Evolutionary conservation across 2,888 invertebrate species (phyloP).

Genomic region (Andricus curvator): DNA sequence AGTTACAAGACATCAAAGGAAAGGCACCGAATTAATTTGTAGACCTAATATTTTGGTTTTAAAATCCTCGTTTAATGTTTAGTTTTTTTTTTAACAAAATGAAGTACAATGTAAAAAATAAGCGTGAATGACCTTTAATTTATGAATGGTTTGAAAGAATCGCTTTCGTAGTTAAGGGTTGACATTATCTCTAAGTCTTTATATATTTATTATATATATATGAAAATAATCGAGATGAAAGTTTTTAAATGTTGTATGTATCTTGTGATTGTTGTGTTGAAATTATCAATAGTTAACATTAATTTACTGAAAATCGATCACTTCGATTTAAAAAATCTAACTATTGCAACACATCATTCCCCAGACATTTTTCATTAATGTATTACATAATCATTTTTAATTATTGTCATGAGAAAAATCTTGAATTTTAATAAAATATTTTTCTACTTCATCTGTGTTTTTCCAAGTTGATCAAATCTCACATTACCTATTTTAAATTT

Average conservation of each 20-base stretch:
- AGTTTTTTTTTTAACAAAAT: background rate
- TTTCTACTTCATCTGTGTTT: slow-evolving; percentile 50
- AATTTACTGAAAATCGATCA: background rate
- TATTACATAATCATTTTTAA: background rate
- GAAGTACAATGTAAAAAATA: background rate
- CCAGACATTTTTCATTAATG: background rate
- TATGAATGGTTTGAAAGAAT: slow-evolving; percentile 48
- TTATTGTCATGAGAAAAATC: background rate
- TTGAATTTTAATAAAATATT: slow-evolving; percentile 54
- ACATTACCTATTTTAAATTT: background rate
- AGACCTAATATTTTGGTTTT: background rate
- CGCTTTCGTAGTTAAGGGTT: slow-evolving; percentile 45
- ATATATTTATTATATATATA: slow-evolving; percentile 35
- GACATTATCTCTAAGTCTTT: slow-evolving; percentile 45
- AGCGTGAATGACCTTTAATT: slow-evolving; percentile 34
- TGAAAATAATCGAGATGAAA: slow-evolving; percentile 1
- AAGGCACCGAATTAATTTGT: no score
- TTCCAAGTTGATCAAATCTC: background rate
- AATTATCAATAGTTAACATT: slow-evolving; percentile 19
- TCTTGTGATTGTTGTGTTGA: slow-evolving; percentile 21
- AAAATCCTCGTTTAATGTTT: background rate
- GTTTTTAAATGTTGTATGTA: slow-evolving; percentile 15
- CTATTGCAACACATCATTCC: slow-evolving; percentile 26
- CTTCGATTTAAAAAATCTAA: background rate
- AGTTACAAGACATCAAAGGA: no score